Conservation (phyloP, 2,113 vertebrate species). For the Hyperopisus bebe region DNA sequence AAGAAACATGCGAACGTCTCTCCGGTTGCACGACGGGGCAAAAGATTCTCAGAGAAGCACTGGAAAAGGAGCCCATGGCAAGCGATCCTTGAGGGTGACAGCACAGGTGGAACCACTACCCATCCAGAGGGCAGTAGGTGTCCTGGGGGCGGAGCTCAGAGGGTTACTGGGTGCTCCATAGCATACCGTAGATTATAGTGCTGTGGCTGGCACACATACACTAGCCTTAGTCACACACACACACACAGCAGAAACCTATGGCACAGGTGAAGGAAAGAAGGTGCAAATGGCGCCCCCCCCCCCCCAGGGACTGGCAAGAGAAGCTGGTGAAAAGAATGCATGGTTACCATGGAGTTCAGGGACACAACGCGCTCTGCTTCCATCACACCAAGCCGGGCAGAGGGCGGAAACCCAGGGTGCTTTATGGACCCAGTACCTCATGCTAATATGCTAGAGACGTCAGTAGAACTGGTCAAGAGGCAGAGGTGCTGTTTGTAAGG, state of each 20-base stretch:
- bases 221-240: too few species aligned
- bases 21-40: background rate
- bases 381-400: background rate
- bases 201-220: too few species aligned
- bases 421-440: background rate
- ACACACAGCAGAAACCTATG: background rate
- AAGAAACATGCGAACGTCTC: background rate
- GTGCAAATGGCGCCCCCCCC: background rate
- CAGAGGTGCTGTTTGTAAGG: background rate
- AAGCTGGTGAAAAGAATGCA: slow-evolving; percentile 1
- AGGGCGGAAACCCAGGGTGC: background rate
- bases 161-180: background rate
- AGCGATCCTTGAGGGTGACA: background rate
- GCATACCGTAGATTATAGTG: background rate
- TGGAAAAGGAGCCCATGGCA: background rate
- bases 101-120: background rate
- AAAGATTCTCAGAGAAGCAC: background rate
- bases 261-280: background rate
- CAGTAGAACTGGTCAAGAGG: background rate
- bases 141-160: background rate
- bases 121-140: background rate
- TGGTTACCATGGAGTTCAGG: background rate
- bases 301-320: background rate
- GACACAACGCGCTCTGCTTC: background rate
- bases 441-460: background rate